A percentile compares a stretch with the other conserved stretches of the same genome.
Evolutionary conservation across 2,797 vertebrate species (phyloP).

Genomic region (Selene dorsalis): DNA sequence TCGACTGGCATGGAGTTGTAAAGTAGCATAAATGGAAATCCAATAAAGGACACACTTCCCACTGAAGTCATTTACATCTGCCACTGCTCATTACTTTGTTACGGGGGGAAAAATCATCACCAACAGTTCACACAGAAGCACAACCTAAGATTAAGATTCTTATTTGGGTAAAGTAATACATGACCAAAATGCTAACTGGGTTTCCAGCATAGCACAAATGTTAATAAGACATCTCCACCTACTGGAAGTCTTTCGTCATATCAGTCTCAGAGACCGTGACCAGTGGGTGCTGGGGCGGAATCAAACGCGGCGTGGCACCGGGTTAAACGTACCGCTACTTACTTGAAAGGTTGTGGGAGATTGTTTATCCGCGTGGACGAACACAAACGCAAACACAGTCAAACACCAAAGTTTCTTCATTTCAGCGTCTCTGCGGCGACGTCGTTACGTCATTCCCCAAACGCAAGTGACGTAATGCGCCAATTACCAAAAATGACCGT

Average conservation of each 20-base stretch:
- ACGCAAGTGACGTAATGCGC: neutral
- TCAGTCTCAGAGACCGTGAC: neutral
- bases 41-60: neutral
- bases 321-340: neutral
- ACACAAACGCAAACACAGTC: neutral
- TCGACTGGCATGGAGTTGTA: neutral
- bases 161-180: neutral
- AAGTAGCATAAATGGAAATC: neutral
- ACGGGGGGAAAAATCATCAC: neutral
- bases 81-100: neutral
- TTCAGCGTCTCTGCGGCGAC: too few relatives aligned
- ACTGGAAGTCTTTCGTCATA: constrained; percentile 17
- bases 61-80: neutral
- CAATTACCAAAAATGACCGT: constrained; percentile 41
- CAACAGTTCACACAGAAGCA: neutral
- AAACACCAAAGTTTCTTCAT: neutral
- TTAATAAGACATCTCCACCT: constrained; percentile 49
- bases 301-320: neutral
- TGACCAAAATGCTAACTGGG: neutral
- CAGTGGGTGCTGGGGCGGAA: neutral
- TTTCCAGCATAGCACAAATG: neutral
- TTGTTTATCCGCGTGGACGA: fast-evolving
- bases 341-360: neutral
- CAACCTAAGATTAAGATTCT: neutral
- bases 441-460: too few relatives aligned